These are phyloP conservation scores for Aselliscus stoliczkanus DNA, from an alignment of 2,797 vertebrate species.

Conservation along the genomic window DNA sequence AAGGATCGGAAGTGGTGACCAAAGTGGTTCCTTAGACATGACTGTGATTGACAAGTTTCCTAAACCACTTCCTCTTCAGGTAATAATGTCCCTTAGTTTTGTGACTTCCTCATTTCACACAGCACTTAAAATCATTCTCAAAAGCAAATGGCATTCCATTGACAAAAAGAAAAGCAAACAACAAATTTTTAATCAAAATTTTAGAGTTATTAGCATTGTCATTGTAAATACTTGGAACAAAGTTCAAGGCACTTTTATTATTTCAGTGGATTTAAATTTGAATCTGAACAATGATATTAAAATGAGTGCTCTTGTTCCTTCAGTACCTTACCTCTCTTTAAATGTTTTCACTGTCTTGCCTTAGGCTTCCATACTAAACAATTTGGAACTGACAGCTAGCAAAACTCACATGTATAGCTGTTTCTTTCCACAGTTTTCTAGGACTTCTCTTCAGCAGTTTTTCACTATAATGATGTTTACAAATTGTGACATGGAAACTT, in stretches of 20 bases:
- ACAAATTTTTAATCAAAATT: background rate
- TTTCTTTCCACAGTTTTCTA: background rate
- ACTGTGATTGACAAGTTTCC: slow-evolving; percentile 73
- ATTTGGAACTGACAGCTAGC: background rate
- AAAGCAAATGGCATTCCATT: background rate
- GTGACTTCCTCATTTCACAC: slow-evolving; percentile 57
- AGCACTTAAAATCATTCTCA: background rate
- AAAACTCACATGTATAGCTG: background rate
- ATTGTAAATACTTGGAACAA: background rate
- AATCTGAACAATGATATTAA: background rate
- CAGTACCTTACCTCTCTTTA: background rate
- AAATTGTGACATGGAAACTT: slow-evolving; percentile 28
- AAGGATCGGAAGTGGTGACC: slow-evolving; percentile 53
- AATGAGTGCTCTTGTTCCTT: background rate
- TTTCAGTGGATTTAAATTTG: background rate
- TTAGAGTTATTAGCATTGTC: background rate
- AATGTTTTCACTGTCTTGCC: slow-evolving; percentile 1
- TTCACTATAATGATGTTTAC: slow-evolving; percentile 41
- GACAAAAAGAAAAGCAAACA: background rate
- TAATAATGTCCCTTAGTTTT: slow-evolving; percentile 52
- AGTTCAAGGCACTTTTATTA: background rate
- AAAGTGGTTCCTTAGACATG: slow-evolving; percentile 46
- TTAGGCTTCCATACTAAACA: background rate
- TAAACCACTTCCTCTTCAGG: slow-evolving; percentile 75
- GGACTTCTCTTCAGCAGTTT: background rate